Base-by-base conservation (phyloP, 2,888 invertebrate species). In the Aromia moschata region DNA sequence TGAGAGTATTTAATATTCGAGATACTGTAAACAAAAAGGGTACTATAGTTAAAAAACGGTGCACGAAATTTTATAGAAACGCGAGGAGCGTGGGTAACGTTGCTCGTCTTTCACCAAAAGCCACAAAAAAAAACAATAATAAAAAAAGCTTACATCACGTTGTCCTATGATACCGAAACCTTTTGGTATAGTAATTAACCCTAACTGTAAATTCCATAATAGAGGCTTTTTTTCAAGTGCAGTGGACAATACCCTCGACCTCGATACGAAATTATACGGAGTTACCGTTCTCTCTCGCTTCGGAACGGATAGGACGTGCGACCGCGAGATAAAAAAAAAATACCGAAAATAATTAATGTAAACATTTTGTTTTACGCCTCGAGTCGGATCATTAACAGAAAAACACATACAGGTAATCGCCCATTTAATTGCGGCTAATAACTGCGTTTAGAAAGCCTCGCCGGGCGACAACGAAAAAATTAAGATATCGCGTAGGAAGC, bases 381-480 rank as follows among this genome's bases (percentile, higher is more conserved):
- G 16, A 25, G 25, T 16, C 38, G 16, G 12, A 10, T 17, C 10
- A 40, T 40, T 40, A 40, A 40, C 17, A 25, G 25, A 25, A 25
- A 46, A 46, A 46, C 5, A 11, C 45, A 31, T 31, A 14, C 31
- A 14, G 4, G n/a, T 36, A 46, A 33, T 46, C 33, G 2, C 11
- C 10, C 17, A 10, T 36, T 16, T 47, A 47, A 47, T 47, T 37
- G 17, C 9, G 12, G 18, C 11, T 47, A 47, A 47, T 36, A 12
- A 18, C 18, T 9, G 37, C 47, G n/a, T 18, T 36, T 18, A 18
- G 37, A 36, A 14, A 36, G 16, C 31, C 33, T 11, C 9, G 12
- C 9, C 4, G n/a, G 17, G 17, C 16, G 20, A 47, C 14, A 20
- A 12, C 12, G 14, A 14, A 44, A 46, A 10, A 47, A 47, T 20